Evolutionary conservation across 1,140 invertebrate species (phyloP).

Genomic region (Onthophagus taurus): DNA sequence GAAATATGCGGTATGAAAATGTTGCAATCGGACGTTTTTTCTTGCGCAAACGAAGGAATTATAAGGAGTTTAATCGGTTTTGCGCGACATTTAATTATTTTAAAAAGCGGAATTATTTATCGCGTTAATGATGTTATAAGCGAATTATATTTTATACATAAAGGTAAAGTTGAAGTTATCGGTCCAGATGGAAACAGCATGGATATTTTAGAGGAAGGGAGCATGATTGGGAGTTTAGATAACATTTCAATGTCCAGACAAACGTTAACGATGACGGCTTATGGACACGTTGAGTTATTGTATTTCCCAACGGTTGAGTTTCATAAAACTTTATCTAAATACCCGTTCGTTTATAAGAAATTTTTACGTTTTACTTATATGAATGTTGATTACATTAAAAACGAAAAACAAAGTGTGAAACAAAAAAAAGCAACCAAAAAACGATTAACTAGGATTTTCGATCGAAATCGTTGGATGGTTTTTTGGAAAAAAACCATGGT

Average conservation of each 20-base stretch:
- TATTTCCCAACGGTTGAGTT: constrained; percentile 13
- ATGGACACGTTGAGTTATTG: constrained; percentile 18
- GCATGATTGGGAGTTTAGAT: constrained; percentile 21
- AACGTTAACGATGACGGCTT: constrained; percentile 20
- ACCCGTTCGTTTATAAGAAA: constrained; percentile 7
- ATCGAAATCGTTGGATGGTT: not conserved
- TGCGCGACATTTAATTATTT: constrained; percentile 13
- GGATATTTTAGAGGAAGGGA: constrained; percentile 12
- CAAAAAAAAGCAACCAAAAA: constrained; percentile 1
- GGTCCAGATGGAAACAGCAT: constrained; percentile 18
- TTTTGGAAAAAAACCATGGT: not conserved
- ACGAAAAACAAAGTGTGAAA: not conserved
- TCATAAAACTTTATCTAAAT: constrained; percentile 11
- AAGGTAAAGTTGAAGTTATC: constrained; percentile 20
- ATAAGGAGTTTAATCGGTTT: constrained; percentile 14
- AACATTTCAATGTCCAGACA: constrained; percentile 13
- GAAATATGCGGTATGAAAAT: constrained; percentile 17
- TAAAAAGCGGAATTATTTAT: constrained; percentile 17
- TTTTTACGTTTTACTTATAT: constrained; percentile 8
- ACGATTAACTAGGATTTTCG: not conserved
- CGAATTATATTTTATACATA: constrained; percentile 15
- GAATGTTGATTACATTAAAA: constrained; percentile 15
- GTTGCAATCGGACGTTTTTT: constrained; percentile 11
- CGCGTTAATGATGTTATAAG: constrained; percentile 17
- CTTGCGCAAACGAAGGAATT: constrained; percentile 7